Base-by-base conservation (phyloP, 2,888 invertebrate genomes). In the Sipha maydis region DNA sequence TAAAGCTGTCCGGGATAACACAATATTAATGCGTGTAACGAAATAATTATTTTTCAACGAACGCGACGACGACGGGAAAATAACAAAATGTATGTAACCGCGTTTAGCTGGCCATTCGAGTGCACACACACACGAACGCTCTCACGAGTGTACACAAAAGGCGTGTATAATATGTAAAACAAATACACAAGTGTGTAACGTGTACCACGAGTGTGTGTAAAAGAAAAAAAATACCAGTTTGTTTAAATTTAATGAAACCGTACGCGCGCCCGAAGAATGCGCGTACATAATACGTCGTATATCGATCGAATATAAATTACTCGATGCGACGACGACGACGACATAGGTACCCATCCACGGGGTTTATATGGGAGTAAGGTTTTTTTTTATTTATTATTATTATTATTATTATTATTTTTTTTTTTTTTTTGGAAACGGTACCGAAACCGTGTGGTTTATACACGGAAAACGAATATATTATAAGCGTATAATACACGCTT, bases 211-310 rank as follows among this genome's bases (percentile, higher is more conserved):
- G 61, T 48, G 14, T 61, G 8, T 25, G 61, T 61, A 21, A 3
- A 61, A 0, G 5, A 17, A 85, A n/a, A 54, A 11, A 48, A 28
- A 85, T 85, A 85, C 85, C 77, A 69, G 85, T 85, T 85, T 85
- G 77, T 75, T 73, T 34, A 83, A 85, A 85, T 85, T 85, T 69
- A 85, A 85, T 78, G 85, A 85, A 85, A 85, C 54, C 77, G 85
- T 69, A 69, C 67, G 67, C 48, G 61, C 76, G 75, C 75, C n/a
- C 38, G 21, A 5, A 71, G 71, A 48, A 71, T 31, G 56, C 48
- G 25, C 14, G 14, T 61, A 61, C 3, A 61, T 61, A 61, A 7
- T 61, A 61, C 8, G 7, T 61, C 25, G 31, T 31, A 54, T 83
- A 83, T 83, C 83, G 83, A 83, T 75, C 75, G 83, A 75, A 83